These are phyloP conservation scores for Lipophrys pholis DNA, from an alignment of 2,113 vertebrate genomes.

Conservation along the genomic window DNA sequence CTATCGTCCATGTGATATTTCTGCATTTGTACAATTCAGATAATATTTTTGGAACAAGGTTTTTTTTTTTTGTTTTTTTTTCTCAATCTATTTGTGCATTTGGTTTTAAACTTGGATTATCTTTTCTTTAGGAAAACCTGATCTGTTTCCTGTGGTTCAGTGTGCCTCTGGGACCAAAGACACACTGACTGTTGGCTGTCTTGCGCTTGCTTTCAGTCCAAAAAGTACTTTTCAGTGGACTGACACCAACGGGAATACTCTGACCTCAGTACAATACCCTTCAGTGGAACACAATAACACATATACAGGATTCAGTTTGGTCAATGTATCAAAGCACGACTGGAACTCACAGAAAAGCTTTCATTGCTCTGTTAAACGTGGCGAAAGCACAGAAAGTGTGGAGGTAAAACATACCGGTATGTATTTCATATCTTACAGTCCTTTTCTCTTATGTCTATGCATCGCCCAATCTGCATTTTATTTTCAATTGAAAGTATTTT, in stretches of 20 bases:
- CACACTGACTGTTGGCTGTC: conserved; percentile 31
- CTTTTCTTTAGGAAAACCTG: background rate
- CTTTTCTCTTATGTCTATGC: too few relatives aligned
- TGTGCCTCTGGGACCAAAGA: background rate
- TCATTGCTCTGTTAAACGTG: conserved; percentile 3
- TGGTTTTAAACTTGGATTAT: background rate
- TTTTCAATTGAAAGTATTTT: too few relatives aligned
- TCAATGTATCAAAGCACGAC: conserved; percentile 6
- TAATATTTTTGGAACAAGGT: too few relatives aligned
- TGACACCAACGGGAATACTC: fast-evolving
- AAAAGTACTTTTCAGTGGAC: conserved; percentile 29
- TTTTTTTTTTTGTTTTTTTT: background rate
- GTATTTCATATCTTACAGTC: background rate
- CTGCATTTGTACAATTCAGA: too few relatives aligned
- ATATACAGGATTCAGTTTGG: conserved; percentile 23
- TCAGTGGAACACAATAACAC: background rate
- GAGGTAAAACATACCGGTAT: background rate
- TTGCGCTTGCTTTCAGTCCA: conserved; percentile 26
- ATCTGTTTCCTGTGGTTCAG: conserved; percentile 31
- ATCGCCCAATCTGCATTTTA: too few relatives aligned
- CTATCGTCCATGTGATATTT: too few relatives aligned
- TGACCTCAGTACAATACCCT: background rate
- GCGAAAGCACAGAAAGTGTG: fast-evolving
- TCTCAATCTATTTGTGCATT: background rate
- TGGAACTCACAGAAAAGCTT: background rate